Conservation (phyloP, 2,888 invertebrate species). For the Cordilura impudica region DNA sequence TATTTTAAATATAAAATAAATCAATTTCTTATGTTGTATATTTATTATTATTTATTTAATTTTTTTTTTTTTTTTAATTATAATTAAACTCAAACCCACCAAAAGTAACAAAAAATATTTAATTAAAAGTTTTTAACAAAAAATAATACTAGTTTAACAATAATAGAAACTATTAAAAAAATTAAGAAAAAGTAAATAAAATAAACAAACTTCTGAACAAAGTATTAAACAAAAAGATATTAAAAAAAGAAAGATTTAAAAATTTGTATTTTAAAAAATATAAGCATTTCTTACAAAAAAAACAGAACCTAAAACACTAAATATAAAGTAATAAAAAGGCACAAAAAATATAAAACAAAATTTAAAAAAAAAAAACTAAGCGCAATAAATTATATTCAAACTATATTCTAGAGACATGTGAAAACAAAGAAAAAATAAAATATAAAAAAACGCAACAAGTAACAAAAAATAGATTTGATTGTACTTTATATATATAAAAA, state of each 20-base stretch:
- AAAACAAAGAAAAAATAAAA: conserved; percentile 36
- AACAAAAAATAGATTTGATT: conserved; percentile 59
- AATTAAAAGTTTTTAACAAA: conserved; percentile 55
- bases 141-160: conserved; percentile 54
- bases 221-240: conserved; percentile 58
- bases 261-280: conserved; percentile 55
- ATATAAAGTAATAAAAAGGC: conserved; percentile 50
- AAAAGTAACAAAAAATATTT: conserved; percentile 55
- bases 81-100: conserved; percentile 63
- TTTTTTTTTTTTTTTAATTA: no score
- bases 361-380: conserved; percentile 30
- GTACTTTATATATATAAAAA: conserved; percentile 59
- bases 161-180: conserved; percentile 23
- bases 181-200: conserved; percentile 23
- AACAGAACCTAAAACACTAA: conserved; percentile 33
- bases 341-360: conserved; percentile 37
- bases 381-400: conserved; percentile 60
- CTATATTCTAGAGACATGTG: conserved; percentile 55
- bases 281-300: conserved; percentile 53
- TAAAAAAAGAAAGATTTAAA: conserved; percentile 36
- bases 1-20: conserved; percentile 23
- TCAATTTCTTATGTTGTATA: conserved; percentile 42
- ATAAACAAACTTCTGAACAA: conserved; percentile 49
- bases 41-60: no score
- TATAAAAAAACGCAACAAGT: conserved; percentile 59